Base-by-base conservation (phyloP, 2,113 vertebrate species). In the Cyprinodon variegatus region DNA sequence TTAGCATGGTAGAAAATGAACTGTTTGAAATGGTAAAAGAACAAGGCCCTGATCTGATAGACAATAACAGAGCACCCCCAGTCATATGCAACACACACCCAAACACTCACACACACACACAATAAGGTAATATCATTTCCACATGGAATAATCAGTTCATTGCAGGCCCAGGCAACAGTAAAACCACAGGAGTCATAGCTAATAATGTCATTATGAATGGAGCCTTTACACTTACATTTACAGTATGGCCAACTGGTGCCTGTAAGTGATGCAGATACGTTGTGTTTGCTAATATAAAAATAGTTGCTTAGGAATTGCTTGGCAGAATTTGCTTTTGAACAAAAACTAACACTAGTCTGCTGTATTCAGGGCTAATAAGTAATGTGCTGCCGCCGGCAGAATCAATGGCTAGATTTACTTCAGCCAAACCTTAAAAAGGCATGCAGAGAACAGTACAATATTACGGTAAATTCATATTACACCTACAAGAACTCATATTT, bases 21-120 rank as follows among this genome's bases (percentile, higher is more conserved):
- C 82, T 87, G 88, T 93, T 93, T 94, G 91, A 93, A 93, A 90
- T 89, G 83, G 78, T 88, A 87, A 91, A 78, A 91, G 83, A 84
- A 87, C 57, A 85, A 75, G 82, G 78, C 65, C 74, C 79, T 61
- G 81, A 88, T 90, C 85, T 89, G 85, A 89, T 83, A 80, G 69
- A 83, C 79, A 78, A 76, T 81, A 81, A 81, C 72, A 76, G 63
- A 79, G 73, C 63, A 71, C 72, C 68, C 15, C 53, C 62, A 63
- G 63, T 65, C 61, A 62, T 68, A 72, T 76, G 64, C 50, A 43
- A 72, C 7, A 61, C 61, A 37, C 9, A 70, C 65, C 45, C 11
- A 65, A 22, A 50, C 36, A 17, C 65, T 66, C 41, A 41, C 41
- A 41, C 41, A 41, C 41, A 41, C 41, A 41, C 41, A 41, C 50